Base-by-base conservation (phyloP, 1,140 invertebrate genomes). In the Nebria ingens region DNA sequence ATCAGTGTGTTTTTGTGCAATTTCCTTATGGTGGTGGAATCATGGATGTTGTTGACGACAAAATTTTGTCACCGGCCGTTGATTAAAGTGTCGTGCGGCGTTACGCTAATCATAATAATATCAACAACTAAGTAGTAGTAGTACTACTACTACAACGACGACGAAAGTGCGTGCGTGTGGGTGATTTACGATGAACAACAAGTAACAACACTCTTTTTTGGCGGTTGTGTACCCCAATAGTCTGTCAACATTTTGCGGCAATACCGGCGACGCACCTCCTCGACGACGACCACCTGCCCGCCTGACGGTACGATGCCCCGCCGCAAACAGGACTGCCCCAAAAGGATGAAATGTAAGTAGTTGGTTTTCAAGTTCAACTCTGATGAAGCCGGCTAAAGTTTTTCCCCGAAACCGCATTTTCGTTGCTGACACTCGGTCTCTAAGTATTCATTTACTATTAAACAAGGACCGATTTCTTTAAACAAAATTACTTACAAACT, bases 291-390 rank as follows among this genome's bases (percentile, higher is more conserved):
- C 20, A 21, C 6, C 15, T 20, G 12, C 13, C 19, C 19, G 21
- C 19, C 6, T 1, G 55, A 51, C 54, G 56, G 51, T 62, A 70
- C 62, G 64, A 81, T 81, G 79, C 76, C 79, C 59, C 75, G 79
- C 63, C 71, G 78, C 61, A 81, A 81, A 69, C 79, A 81, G 69
- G 73, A 79, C 65, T 79, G 78, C 64, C 79, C 79, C 19, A 80
- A 80, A 68, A 71, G 78, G 61, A 78, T 80, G 73, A 79, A 81
- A 79, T 79, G 79, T 81, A 77, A 79, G 79, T 72, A 17, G 12
- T n/a, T 38, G 6, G 25, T 9, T 34, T 6, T 34, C n/a, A 34
- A 34, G 25, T 34, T n/a, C n/a, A n/a, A n/a, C n/a, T n/a, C n/a
- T n/a, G n/a, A n/a, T n/a, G n/a, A n/a, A n/a, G n/a, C n/a, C n/a